A percentile compares a stretch with the other conserved stretches of the same genome.
These are phyloP conservation scores for Lepidotrigona ventralis DNA, from an alignment of 1,140 invertebrate species.

Conservation along the genomic window DNA sequence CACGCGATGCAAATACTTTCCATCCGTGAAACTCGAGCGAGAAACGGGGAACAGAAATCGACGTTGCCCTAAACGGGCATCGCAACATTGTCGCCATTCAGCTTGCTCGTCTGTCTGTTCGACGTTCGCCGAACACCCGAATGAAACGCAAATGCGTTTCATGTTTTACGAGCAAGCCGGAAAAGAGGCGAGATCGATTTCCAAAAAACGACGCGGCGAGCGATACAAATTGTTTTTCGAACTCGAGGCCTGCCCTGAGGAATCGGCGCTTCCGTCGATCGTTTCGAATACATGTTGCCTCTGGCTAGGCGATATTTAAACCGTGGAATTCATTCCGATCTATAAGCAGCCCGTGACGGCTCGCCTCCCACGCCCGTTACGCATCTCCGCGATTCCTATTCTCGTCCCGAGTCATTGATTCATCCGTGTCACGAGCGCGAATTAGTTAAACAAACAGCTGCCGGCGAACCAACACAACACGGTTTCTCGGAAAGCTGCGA, in stretches of 20 bases:
- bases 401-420: slow-evolving; percentile 23
- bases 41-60: background rate
- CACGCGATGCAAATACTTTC: slow-evolving; percentile 36
- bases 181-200: background rate
- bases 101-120: background rate
- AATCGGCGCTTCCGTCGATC: background rate
- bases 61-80: background rate
- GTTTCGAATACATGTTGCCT: background rate
- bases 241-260: background rate
- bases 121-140: background rate
- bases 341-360: slow-evolving; percentile 13
- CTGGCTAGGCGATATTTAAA: background rate
- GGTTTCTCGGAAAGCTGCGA: slow-evolving; percentile 24
- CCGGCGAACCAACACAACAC: background rate
- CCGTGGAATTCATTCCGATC: background rate
- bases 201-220: no score
- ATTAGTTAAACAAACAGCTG: slow-evolving; percentile 31
- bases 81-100: background rate
- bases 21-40: background rate
- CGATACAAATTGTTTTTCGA: background rate
- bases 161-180: no score
- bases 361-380: slow-evolving; percentile 21
- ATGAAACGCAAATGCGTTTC: background rate
- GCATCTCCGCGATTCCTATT: slow-evolving; percentile 29
- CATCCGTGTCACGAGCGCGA: slow-evolving; percentile 32